phyloP scores from a whole-genome alignment of 2,888 invertebrate genomes.

The Petrolisthes manimaculis region DNA sequence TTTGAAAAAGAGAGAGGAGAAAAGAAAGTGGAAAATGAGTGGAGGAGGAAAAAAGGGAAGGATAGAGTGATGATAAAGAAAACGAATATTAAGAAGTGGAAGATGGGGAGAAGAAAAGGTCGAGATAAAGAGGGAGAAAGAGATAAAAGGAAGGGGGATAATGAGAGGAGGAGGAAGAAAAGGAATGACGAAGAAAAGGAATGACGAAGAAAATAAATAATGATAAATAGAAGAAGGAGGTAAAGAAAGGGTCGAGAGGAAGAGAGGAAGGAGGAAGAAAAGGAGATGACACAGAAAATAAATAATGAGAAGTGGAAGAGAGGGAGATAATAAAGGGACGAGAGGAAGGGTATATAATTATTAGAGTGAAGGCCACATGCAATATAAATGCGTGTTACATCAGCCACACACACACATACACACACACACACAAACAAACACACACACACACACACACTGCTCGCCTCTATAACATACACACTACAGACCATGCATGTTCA shows the following conservation, averaged over 20 bases:
- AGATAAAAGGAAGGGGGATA: slow-evolving; percentile 5
- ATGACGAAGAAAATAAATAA: background rate
- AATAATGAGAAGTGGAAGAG: background rate
- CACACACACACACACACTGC: no score
- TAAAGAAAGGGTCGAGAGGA: background rate
- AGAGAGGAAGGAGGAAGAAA: background rate
- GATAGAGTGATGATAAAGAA: background rate
- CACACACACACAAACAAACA: no score
- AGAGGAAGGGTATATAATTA: background rate
- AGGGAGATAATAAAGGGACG: background rate
- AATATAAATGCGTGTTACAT: no score
- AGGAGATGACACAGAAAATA: background rate
- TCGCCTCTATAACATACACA: no score
- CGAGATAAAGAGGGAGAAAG: slow-evolving; percentile 25
- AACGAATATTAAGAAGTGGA: background rate
- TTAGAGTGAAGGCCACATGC: background rate
- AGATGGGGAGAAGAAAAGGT: background rate
- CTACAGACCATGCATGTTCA: no score
- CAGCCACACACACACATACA: no score
- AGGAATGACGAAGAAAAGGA: background rate
- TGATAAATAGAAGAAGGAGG: background rate
- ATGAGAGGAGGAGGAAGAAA: background rate
- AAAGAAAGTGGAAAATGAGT: background rate
- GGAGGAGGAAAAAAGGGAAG: background rate
- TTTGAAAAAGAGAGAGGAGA: background rate